A percentile compares a stretch with the other conserved stretches of the same genome.
phyloP scores from a whole-genome alignment of 2,888 invertebrate species.

The Biston betularia region DNA sequence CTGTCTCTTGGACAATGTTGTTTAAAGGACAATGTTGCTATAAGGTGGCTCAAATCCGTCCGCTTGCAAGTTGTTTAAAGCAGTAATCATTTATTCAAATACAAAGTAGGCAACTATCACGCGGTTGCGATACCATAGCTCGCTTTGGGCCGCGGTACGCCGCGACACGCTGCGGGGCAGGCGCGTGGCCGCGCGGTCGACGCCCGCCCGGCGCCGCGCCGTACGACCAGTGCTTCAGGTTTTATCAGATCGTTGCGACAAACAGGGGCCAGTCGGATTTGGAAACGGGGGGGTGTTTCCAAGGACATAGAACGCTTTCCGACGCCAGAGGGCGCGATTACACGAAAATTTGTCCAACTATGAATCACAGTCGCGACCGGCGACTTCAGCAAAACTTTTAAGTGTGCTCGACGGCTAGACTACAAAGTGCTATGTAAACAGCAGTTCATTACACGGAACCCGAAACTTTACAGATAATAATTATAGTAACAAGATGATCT shows the following conservation, averaged over 20 bases:
- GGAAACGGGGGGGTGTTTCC: constrained; percentile 8
- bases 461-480: background rate
- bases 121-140: constrained; percentile 41
- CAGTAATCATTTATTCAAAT: constrained; percentile 41
- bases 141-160: constrained; percentile 37
- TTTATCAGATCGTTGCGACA: constrained; percentile 38
- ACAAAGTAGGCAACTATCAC: constrained; percentile 48
- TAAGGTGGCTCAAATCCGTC: too few species aligned
- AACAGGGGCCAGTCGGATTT: constrained; percentile 22
- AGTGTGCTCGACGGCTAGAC: constrained; percentile 10
- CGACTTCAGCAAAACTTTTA: background rate
- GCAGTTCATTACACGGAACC: background rate
- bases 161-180: constrained; percentile 38
- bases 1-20: too few species aligned
- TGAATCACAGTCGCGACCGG: constrained; percentile 7
- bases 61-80: constrained; percentile 25
- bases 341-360: background rate
- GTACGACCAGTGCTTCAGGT: constrained; percentile 43
- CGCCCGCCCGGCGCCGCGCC: constrained; percentile 60
- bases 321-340: background rate
- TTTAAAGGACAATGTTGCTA: too few species aligned
- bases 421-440: constrained; percentile 9
- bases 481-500: too few species aligned
- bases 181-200: constrained; percentile 52
- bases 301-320: constrained; percentile 13